These are phyloP conservation scores for Ptychochromis oligacanthus DNA, from an alignment of 2,113 vertebrate species.

Conservation along the genomic window DNA sequence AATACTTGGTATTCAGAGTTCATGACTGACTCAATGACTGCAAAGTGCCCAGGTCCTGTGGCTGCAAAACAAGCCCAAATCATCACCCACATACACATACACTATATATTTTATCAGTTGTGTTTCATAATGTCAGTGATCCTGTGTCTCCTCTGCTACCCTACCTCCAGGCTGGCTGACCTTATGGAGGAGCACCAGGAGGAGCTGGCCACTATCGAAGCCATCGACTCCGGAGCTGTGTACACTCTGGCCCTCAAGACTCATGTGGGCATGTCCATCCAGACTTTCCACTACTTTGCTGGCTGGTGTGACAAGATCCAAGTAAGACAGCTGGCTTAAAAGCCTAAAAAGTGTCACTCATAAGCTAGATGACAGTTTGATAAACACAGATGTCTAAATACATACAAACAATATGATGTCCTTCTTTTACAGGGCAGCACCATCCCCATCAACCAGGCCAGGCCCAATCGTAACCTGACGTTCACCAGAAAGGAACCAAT, in stretches of 20 bases:
- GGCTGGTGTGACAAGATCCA: constrained; percentile 88
- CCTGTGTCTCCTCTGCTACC: background rate
- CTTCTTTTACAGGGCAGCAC: constrained; percentile 77
- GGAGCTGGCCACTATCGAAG: constrained; percentile 84
- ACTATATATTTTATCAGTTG: too few species aligned
- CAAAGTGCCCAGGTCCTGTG: too few species aligned
- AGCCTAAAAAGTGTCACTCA: background rate
- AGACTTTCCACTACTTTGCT: constrained; percentile 85
- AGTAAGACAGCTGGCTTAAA: constrained; percentile 48
- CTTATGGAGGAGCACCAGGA: constrained; percentile 86
- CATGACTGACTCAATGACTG: too few species aligned
- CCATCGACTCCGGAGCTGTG: constrained; percentile 84
- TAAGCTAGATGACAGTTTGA: background rate
- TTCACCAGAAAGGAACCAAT: constrained; percentile 85
- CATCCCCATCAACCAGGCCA: constrained; percentile 86
- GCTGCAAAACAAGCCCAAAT: too few species aligned
- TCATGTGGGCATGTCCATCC: constrained; percentile 86
- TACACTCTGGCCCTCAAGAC: constrained; percentile 86
- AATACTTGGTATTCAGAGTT: too few species aligned
- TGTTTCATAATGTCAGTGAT: background rate
- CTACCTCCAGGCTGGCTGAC: constrained; percentile 77
- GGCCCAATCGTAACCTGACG: constrained; percentile 85
- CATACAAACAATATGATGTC: background rate
- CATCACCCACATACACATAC: too few species aligned
- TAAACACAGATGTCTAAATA: background rate